These are phyloP conservation scores for Theocolax elegans DNA, from an alignment of 1,140 invertebrate species.

Conservation along the genomic window DNA sequence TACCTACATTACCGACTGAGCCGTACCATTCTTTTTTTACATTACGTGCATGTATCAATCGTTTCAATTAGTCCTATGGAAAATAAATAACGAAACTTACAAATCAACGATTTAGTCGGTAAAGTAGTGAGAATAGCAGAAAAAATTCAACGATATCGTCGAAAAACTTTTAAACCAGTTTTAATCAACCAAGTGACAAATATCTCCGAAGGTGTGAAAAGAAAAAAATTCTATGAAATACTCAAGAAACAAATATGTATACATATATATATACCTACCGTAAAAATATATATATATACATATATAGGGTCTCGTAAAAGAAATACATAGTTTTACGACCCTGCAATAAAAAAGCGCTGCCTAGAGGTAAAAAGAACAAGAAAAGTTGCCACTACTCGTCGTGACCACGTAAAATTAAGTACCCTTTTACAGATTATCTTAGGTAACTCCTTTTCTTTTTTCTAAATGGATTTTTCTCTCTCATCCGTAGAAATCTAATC, in stretches of 20 bases:
- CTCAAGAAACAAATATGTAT: not conserved
- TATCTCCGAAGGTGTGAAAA: not conserved
- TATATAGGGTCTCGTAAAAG: slow-evolving; percentile 22
- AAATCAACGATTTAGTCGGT: too few species aligned
- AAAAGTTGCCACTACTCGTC: slow-evolving; percentile 5
- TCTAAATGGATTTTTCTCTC: too few species aligned
- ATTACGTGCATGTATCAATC: too few species aligned
- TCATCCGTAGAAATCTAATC: too few species aligned
- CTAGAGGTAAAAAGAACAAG: not conserved
- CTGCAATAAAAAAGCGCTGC: slow-evolving; percentile 23
- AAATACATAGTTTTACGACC: slow-evolving; percentile 14
- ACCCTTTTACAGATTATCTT: slow-evolving; percentile 14
- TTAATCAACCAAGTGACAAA: slow-evolving; percentile 19
- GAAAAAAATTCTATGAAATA: not conserved
- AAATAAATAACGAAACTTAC: too few species aligned
- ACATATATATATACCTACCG: too few species aligned
- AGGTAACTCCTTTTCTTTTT: not conserved
- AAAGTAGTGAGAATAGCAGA: too few species aligned
- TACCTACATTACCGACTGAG: too few species aligned
- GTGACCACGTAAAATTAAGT: slow-evolving; percentile 11
- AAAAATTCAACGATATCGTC: not conserved
- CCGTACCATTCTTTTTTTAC: too few species aligned
- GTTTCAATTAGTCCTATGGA: too few species aligned
- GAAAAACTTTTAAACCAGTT: not conserved
- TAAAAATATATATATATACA: too few species aligned